Conservation (phyloP, 2,113 vertebrate genomes). For the Eudorcas thomsonii region DNA sequence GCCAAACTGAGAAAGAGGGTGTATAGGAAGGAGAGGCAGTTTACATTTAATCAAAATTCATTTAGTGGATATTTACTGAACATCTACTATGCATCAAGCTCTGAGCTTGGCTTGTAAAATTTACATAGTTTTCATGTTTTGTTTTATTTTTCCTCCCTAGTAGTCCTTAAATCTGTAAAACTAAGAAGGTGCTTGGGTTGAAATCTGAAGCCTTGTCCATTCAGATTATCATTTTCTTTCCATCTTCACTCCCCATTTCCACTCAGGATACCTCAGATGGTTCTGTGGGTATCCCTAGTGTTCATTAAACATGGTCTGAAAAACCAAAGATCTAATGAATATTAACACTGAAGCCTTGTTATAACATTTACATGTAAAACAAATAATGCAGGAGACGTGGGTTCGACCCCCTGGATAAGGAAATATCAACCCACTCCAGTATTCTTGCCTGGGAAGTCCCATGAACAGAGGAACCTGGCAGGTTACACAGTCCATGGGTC, state of each 20-base stretch:
- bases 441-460: not conserved
- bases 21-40: not conserved
- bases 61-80: not conserved
- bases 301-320: not conserved
- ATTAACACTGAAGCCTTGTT: not conserved
- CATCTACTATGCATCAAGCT: not conserved
- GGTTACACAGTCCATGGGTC: not conserved
- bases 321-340: not conserved
- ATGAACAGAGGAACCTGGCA: not conserved
- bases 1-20: not conserved
- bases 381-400: not conserved
- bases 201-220: not conserved
- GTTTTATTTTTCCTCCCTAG: not conserved
- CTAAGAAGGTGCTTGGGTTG: not conserved
- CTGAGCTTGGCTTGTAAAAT: not conserved
- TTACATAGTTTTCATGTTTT: not conserved
- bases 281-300: not conserved
- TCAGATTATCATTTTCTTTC: not conserved
- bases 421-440: not conserved
- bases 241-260: not conserved
- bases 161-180: not conserved
- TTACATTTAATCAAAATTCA: not conserved
- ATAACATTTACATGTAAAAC: not conserved
- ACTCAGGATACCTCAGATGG: not conserved
- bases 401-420: not conserved